Evolutionary conservation across 2,888 invertebrate genomes (phyloP).

Genomic region (Pomacea canaliculata): DNA sequence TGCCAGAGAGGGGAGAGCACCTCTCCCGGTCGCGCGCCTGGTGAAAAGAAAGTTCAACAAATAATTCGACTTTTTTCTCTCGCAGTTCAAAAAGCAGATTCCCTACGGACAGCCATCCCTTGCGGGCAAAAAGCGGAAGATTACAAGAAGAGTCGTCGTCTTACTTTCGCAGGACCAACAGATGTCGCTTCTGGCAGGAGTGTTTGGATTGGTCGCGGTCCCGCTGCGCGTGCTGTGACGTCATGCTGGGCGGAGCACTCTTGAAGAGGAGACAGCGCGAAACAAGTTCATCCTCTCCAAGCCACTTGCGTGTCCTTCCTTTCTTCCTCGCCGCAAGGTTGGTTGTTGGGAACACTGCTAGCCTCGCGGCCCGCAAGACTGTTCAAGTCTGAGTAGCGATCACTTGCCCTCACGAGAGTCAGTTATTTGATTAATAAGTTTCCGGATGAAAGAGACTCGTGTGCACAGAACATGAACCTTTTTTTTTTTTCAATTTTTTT

Average conservation of each 20-base stretch:
- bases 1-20: constrained; percentile 9
- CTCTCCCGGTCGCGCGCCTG: constrained; percentile 7
- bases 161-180: constrained; percentile 14
- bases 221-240: constrained; percentile 19
- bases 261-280: constrained; percentile 7
- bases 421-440: no score
- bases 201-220: constrained; percentile 23
- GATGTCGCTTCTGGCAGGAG: constrained; percentile 22
- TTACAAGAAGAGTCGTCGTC: not conserved
- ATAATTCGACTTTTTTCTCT: constrained; percentile 23
- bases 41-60: constrained; percentile 22
- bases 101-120: constrained; percentile 12
- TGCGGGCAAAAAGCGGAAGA: not conserved
- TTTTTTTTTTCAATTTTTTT: no score
- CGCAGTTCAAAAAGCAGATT: constrained; percentile 24
- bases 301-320: not conserved
- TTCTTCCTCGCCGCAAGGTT: no score
- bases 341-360: no score
- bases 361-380: no score
- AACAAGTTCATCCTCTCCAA: constrained; percentile 6
- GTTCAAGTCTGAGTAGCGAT: no score
- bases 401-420: no score
- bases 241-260: constrained; percentile 26
- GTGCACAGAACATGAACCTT: no score
- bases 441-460: no score